phyloP scores from a whole-genome alignment of 2,888 invertebrate species.

The Leptinotarsa peninsularis region DNA sequence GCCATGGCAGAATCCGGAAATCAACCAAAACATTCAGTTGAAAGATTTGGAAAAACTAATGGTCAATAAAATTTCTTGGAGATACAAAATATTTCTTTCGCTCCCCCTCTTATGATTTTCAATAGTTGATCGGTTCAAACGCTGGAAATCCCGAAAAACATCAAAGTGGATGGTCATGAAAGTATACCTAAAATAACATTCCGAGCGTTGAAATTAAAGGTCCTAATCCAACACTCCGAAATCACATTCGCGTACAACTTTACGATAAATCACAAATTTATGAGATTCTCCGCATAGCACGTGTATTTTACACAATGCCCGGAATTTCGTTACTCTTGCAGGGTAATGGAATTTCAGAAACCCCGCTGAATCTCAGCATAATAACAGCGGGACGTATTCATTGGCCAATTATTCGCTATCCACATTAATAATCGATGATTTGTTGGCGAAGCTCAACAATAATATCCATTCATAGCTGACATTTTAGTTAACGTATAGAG shows the following conservation, averaged over 20 bases:
- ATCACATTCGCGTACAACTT: constrained; percentile 13
- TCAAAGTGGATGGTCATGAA: not conserved
- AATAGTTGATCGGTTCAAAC: not conserved
- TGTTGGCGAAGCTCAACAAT: constrained; percentile 18
- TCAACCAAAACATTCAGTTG: no score
- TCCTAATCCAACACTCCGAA: constrained; percentile 15
- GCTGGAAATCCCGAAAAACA: not conserved
- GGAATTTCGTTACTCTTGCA: constrained; percentile 34
- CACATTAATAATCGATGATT: constrained; percentile 17
- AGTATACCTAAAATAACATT: not conserved
- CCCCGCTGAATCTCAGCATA: constrained; percentile 20
- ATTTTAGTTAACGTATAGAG: not conserved
- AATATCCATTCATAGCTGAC: constrained; percentile 14
- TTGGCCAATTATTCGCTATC: constrained; percentile 20
- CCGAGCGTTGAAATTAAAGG: not conserved
- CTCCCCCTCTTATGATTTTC: no score
- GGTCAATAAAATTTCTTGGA: no score
- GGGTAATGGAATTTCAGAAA: constrained; percentile 23
- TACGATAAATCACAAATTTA: constrained; percentile 42
- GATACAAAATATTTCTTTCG: no score
- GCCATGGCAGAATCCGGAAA: no score
- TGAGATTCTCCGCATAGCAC: constrained; percentile 35
- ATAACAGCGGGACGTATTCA: constrained; percentile 22
- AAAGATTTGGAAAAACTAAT: no score
- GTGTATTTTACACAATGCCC: constrained; percentile 34